Evolutionary conservation across 2,888 invertebrate species (phyloP).

Genomic region (Drosophila antonietae): DNA sequence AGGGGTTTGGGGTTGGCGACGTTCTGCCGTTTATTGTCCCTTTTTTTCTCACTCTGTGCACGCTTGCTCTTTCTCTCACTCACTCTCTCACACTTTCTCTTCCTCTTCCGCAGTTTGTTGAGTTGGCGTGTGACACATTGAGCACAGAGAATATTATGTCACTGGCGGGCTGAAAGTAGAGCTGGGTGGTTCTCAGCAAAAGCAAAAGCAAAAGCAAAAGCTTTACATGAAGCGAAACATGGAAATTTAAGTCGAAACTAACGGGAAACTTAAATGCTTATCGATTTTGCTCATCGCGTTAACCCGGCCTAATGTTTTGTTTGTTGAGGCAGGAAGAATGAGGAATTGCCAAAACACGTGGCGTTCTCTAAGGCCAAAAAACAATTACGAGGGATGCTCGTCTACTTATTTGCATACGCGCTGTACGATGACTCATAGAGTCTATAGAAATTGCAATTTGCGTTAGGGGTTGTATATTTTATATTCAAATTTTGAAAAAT

Average conservation of each 20-base stretch:
- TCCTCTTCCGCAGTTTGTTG: slow-evolving; percentile 17
- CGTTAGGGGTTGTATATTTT: slow-evolving; percentile 31
- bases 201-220: slow-evolving; percentile 20
- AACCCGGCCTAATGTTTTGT: slow-evolving; percentile 43
- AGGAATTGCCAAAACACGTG: slow-evolving; percentile 27
- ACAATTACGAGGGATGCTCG: slow-evolving; percentile 38
- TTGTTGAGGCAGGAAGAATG: slow-evolving; percentile 66
- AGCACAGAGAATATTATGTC: slow-evolving; percentile 65
- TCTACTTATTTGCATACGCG: slow-evolving; percentile 14
- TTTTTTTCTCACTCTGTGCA: not conserved
- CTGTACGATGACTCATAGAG: slow-evolving; percentile 41
- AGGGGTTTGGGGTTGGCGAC: slow-evolving; percentile 57
- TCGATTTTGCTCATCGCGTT: slow-evolving; percentile 60
- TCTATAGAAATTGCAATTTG: slow-evolving; percentile 1
- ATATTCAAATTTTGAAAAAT: slow-evolving; percentile 7
- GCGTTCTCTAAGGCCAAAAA: slow-evolving; percentile 16
- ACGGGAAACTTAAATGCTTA: slow-evolving; percentile 56
- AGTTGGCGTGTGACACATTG: slow-evolving; percentile 56
- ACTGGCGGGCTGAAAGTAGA: slow-evolving; percentile 28
- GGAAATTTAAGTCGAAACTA: slow-evolving; percentile 63
- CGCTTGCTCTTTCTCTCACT: not conserved
- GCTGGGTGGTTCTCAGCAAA: slow-evolving; percentile 8
- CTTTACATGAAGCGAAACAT: slow-evolving; percentile 35
- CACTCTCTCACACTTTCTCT: not conserved
- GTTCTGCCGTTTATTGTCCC: slow-evolving; percentile 41